Conservation (phyloP, 2,113 vertebrate genomes). For the Oreochromis spilurus region DNA sequence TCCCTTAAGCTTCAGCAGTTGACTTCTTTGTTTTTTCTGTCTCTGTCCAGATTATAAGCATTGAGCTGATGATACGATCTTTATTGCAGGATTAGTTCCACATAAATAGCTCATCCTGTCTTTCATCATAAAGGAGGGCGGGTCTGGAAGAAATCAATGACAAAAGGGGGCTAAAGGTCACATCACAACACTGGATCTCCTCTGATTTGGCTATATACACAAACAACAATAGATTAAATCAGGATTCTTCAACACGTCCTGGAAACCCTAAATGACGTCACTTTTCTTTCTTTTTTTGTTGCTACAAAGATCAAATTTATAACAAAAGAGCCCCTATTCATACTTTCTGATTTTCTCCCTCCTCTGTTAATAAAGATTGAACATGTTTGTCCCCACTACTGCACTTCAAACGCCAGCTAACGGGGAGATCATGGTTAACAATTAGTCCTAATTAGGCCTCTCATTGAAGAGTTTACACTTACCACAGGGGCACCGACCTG, state of each 20-base stretch:
- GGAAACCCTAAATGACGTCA: no score
- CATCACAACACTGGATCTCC: constrained; percentile 19
- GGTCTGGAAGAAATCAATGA: neutral
- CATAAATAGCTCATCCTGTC: constrained; percentile 12
- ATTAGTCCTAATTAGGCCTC: constrained; percentile 74
- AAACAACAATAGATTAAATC: neutral
- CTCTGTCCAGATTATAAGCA: neutral
- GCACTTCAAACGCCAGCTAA: constrained; percentile 83
- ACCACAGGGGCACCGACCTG: constrained; percentile 58
- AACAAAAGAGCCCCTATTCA: neutral
- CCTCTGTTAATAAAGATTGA: neutral
- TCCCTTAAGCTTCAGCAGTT: neutral
- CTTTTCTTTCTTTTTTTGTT: neutral
- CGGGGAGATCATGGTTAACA: constrained; percentile 78
- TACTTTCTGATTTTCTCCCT: neutral
- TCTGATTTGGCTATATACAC: neutral
- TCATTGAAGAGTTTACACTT: constrained; percentile 76
- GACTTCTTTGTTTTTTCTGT: neutral
- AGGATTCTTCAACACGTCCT: neutral
- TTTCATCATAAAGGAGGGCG: neutral
- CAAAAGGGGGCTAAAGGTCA: neutral
- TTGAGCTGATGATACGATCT: constrained; percentile 7
- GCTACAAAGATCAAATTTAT: neutral
- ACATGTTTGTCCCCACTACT: constrained; percentile 57
- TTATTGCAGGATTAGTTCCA: constrained; percentile 15